These are phyloP conservation scores for Panorpa germanica DNA, from an alignment of 2,888 invertebrate genomes.

Conservation along the genomic window DNA sequence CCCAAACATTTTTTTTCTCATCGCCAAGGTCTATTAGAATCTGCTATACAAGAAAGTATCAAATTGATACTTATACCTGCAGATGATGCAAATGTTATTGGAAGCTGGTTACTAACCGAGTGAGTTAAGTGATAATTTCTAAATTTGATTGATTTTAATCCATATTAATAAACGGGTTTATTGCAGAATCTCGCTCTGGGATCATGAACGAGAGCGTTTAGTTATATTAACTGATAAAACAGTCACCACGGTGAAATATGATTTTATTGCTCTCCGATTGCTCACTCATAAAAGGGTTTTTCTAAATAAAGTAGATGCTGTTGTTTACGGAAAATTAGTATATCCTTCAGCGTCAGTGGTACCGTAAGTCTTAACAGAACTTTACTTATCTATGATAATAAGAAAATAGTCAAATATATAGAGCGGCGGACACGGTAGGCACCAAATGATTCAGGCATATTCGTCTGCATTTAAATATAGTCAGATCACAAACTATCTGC, in stretches of 20 bases:
- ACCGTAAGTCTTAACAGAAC: constrained; percentile 62
- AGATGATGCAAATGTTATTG: constrained; percentile 48
- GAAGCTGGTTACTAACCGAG: constrained; percentile 69
- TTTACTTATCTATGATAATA: too few relatives aligned
- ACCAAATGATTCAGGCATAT: too few relatives aligned
- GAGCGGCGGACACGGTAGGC: too few relatives aligned
- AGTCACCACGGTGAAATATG: constrained; percentile 60
- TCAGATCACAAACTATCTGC: too few relatives aligned
- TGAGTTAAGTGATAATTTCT: constrained; percentile 24
- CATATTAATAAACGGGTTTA: constrained; percentile 6
- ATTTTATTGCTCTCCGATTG: constrained; percentile 64
- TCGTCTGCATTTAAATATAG: too few relatives aligned
- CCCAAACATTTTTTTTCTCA: constrained; percentile 40
- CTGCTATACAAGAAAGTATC: constrained; percentile 51
- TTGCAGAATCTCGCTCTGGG: constrained; percentile 71
- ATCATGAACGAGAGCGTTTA: constrained; percentile 66
- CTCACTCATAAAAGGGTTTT: constrained; percentile 50
- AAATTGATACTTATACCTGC: constrained; percentile 40
- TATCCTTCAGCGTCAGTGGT: constrained; percentile 66
- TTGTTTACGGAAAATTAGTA: constrained; percentile 57
- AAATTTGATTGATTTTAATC: constrained; percentile 2
- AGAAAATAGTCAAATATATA: too few relatives aligned
- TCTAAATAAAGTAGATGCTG: constrained; percentile 46
- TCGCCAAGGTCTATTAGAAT: constrained; percentile 52
- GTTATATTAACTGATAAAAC: constrained; percentile 53